Evolutionary conservation across 2,888 invertebrate genomes (phyloP).

Genomic region (Luperina testacea): DNA sequence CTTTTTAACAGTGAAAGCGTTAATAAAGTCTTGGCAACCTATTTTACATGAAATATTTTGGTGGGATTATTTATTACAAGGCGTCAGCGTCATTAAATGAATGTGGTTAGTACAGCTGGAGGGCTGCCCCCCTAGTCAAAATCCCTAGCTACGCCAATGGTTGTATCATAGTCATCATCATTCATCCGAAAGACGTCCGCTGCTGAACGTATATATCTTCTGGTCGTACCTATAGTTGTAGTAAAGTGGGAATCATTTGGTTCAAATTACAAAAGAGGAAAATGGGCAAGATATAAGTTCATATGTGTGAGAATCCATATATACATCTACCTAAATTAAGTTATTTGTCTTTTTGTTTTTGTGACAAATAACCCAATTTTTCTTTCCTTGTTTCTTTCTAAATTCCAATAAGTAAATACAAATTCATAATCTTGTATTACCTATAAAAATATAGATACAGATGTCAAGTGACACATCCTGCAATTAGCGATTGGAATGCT

Average conservation of each 20-base stretch:
- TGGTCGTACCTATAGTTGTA: background rate
- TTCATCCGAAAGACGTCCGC: background rate
- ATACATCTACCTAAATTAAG: too few species aligned
- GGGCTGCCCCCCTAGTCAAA: too few species aligned
- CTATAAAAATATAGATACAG: background rate
- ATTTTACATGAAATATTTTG: too few species aligned
- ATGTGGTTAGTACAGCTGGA: too few species aligned
- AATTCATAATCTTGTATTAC: background rate
- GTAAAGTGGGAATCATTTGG: background rate
- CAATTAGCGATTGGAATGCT: constrained; percentile 30
- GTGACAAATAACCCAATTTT: too few species aligned
- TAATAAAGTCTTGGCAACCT: too few species aligned
- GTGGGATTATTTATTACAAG: too few species aligned
- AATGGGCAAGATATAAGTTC: background rate
- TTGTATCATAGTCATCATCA: background rate
- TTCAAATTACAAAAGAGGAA: background rate
- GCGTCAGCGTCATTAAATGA: too few species aligned
- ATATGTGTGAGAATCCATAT: background rate
- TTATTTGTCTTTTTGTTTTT: too few species aligned
- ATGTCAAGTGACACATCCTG: constrained; percentile 16
- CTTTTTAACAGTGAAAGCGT: too few species aligned
- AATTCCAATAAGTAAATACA: background rate
- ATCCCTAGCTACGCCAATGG: too few species aligned
- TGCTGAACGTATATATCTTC: background rate
- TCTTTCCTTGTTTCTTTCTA: background rate